Conservation (phyloP, 2,888 invertebrate species). For the Lydus trimaculatus region DNA sequence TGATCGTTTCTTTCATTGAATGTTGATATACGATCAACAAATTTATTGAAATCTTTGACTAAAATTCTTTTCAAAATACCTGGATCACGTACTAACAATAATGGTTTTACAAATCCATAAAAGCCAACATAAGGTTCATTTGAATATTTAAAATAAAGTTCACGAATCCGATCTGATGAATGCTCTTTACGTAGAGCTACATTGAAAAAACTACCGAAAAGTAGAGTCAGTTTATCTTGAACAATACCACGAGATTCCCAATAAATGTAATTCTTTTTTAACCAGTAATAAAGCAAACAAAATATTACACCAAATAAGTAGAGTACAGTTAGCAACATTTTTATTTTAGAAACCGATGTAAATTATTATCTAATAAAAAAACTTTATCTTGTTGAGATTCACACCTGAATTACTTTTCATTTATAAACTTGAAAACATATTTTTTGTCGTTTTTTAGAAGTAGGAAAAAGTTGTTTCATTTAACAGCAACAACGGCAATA, state of each 20-base stretch:
- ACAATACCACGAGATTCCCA: neutral
- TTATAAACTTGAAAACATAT: neutral
- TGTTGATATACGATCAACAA: constrained; percentile 59
- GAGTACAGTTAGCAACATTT: neutral
- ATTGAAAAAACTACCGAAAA: neutral
- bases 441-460: too few species aligned
- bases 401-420: neutral
- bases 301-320: neutral
- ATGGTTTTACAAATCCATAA: constrained; percentile 60
- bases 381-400: too few species aligned
- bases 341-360: neutral
- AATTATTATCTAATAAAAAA: too few species aligned
- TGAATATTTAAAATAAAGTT: constrained; percentile 36
- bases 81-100: constrained; percentile 58
- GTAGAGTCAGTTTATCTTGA: neutral
- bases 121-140: constrained; percentile 57
- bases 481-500: too few species aligned
- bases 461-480: too few species aligned
- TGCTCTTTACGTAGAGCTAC: neutral
- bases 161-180: neutral
- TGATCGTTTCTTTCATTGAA: constrained; percentile 57
- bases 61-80: constrained; percentile 59
- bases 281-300: neutral
- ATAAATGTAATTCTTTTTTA: constrained; percentile 8
- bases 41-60: constrained; percentile 60